phyloP scores from a whole-genome alignment of 2,888 invertebrate species.

The Microctonus aethiopoides region DNA sequence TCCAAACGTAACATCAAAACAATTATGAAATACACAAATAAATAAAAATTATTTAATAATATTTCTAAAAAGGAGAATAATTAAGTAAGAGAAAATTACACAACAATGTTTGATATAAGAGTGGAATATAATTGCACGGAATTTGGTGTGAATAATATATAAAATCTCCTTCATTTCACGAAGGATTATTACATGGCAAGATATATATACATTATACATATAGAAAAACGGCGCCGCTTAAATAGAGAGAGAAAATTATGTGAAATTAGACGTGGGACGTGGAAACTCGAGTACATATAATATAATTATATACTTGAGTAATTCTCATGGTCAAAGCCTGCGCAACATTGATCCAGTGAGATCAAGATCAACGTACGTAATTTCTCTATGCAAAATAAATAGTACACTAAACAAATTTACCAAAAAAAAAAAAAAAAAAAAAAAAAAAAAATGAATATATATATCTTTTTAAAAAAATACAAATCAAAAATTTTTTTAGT shows the following conservation, averaged over 20 bases:
- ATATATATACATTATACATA: background rate
- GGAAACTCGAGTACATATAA: background rate
- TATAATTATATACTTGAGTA: background rate
- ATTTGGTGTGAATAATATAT: background rate
- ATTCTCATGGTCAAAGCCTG: background rate
- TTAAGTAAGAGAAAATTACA: too few species aligned
- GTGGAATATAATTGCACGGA: background rate
- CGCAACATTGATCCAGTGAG: background rate
- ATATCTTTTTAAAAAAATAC: too few species aligned
- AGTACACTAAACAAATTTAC: background rate
- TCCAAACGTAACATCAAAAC: too few species aligned
- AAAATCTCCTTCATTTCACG: background rate
- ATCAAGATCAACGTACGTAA: background rate
- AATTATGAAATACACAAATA: background rate
- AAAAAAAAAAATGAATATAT: background rate
- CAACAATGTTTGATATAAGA: background rate
- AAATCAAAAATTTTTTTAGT: too few species aligned
- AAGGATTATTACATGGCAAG: background rate
- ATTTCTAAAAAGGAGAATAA: background rate
- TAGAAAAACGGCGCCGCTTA: background rate
- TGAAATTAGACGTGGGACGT: background rate
- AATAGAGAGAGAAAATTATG: background rate
- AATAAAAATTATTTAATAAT: too few species aligned
- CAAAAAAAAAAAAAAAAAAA: background rate
- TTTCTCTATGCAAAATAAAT: background rate